Evolutionary conservation across 2,888 invertebrate species (phyloP), one percentile per base, ranked within the genome.

Genomic region (Theodoxus fluviatilis): DNA sequence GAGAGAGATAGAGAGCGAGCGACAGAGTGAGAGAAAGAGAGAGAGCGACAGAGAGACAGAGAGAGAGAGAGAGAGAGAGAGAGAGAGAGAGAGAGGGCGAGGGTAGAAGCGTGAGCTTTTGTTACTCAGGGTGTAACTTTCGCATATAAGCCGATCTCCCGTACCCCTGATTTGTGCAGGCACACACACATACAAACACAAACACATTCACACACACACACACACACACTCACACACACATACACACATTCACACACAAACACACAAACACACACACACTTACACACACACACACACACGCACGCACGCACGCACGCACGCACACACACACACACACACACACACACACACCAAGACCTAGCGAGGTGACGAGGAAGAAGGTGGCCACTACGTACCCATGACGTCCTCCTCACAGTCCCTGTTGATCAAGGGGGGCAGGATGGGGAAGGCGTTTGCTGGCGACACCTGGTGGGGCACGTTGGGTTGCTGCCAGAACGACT

Each of bases 401-500:
- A 83, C 79, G 59, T 81, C 84, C 22, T 84, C 83, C 49, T 78
- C 80, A 33, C 80, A 77, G 43, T 85, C 86, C 69, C 79, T 81
- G 70, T 78, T 80, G 61, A 79, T 76, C 64, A 88, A 82, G 0
- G 88, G 87, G 3, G 88, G 87, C 73, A 88, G 80, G 33, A 86
- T 83, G 18, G 87, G 87, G 74, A 86, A 88, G 69, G 86, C 80
- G 31, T 83, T 84, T 2, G 86, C 89, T 3, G 89, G 89, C 0
- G 89, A 88, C 40, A 87, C 82, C 35, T 84, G 80, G 59, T 85
- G 83, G 0, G 89, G 84, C 67, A 86, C 82, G 77, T 89, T 89
- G 2, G 90, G 90, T 75, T 90, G 89, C 79, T 89, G 88, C 89
- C 89, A 90, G 80, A 90, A 90, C 15, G 89, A 89, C 78, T 87